Evolutionary conservation across 1,140 invertebrate species (phyloP).

Genomic region (Drosophila athabasca): DNA sequence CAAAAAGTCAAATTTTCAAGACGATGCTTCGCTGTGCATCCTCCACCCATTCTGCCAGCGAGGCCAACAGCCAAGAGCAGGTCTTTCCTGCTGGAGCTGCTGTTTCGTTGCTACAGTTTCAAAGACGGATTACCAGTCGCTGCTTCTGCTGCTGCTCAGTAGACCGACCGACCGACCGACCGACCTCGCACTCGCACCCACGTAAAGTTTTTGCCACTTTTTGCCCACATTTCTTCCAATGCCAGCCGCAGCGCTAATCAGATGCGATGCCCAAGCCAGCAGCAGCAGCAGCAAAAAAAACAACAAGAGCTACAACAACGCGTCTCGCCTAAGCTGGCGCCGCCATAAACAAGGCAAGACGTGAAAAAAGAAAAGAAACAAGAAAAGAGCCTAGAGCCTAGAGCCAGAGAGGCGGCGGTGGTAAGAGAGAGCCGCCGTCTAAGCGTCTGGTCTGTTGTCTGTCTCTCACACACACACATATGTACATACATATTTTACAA

Average conservation of each 20-base stretch:
- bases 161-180: conserved; percentile 18
- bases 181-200: conserved; percentile 25
- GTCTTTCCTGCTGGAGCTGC: neutral
- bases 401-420: conserved; percentile 19
- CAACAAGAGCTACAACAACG: conserved; percentile 29
- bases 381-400: conserved; percentile 18
- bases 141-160: conserved; percentile 18
- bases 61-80: neutral
- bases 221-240: conserved; percentile 52
- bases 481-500: conserved; percentile 38
- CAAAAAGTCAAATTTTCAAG: too few relatives aligned
- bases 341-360: conserved; percentile 61
- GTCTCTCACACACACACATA: conserved; percentile 3
- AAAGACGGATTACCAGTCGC: conserved; percentile 9
- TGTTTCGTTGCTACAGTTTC: neutral
- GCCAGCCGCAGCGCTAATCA: conserved; percentile 47
- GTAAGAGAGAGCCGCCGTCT: neutral
- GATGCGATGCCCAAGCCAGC: conserved; percentile 32
- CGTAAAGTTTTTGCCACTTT: conserved; percentile 42
- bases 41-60: too few relatives aligned
- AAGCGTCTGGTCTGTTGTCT: conserved; percentile 24
- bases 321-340: conserved; percentile 73
- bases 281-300: conserved; percentile 30
- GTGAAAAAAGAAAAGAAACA: conserved; percentile 32
- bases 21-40: too few relatives aligned